Evolutionary conservation across 2,888 invertebrate genomes (phyloP), one percentile per base, ranked within the genome.

Genomic region (Allygus modestus): DNA sequence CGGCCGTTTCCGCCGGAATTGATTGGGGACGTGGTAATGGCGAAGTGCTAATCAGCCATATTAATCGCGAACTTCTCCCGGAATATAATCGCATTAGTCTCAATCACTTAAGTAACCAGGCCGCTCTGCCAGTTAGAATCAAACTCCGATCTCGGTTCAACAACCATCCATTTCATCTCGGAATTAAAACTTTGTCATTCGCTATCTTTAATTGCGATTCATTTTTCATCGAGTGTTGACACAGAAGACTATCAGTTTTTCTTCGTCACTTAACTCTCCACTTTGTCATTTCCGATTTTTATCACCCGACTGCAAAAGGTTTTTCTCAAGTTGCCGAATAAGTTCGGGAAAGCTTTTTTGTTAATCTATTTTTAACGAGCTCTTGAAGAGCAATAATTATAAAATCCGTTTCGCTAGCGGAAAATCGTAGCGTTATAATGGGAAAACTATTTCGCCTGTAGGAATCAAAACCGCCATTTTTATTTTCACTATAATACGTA

Each of bases 21-120:
- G 69, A 69, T 69, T 33, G 33, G 31, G 4, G 28, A 69, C 69
- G 69, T 33, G 61, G 61, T 61, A 69, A 69, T 69, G 69, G 69
- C 69, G 15, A 69, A 69, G 69, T 69, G 33, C 69, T 69, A 69
- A 69, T 69, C 69, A 69, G 69, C 31, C 69, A 33, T 69, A 69
- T 69, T 69, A 69, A 69, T 69, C 69, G 69, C 31, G 5, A 31
- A 69, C 31, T 69, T 69, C 61, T 54, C 31, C 17, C 31, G 69
- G 31, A 28, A 69, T 33, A 69, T 69, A 69, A 69, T 69, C 69
- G 9, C 69, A 33, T 69, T 69, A 69, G 69, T 69, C 31, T 69
- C 69, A 69, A 69, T 69, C 69, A 33, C 31, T 69, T 69, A 69
- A 69, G 69, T 31, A 33, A 69, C 58, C 58, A 51, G 15, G 37